These are phyloP conservation scores for Laticauda laticaudata DNA, from an alignment of 2,113 vertebrate species.

Conservation along the genomic window DNA sequence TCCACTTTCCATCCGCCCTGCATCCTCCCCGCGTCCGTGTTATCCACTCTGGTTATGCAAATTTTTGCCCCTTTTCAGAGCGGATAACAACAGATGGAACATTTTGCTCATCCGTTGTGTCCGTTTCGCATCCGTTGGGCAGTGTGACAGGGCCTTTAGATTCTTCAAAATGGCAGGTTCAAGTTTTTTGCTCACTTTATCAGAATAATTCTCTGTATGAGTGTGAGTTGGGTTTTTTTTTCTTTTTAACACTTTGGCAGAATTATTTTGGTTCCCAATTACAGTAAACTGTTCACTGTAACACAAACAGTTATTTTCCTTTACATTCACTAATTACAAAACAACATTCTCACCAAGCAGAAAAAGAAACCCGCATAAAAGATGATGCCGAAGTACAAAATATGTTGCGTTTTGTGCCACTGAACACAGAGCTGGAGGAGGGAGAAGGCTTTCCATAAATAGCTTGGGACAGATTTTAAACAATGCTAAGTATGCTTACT, in stretches of 20 bases:
- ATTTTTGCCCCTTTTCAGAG: no score
- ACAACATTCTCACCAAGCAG: not conserved
- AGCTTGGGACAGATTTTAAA: conserved; percentile 36
- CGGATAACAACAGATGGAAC: no score
- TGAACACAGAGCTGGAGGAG: not conserved
- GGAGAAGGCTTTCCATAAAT: not conserved
- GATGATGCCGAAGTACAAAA: not conserved
- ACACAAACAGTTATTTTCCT: not conserved
- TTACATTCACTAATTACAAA: not conserved
- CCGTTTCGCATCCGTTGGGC: no score
- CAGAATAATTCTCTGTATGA: not conserved
- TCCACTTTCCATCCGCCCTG: no score
- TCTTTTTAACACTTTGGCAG: not conserved
- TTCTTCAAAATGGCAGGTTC: not conserved
- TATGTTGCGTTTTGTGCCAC: not conserved
- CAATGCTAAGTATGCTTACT: not conserved
- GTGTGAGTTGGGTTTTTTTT: not conserved
- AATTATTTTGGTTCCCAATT: not conserved
- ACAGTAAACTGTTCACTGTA: not conserved
- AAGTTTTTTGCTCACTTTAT: not conserved
- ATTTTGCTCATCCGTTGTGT: no score
- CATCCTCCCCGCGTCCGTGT: no score
- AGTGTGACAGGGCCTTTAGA: no score
- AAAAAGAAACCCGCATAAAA: not conserved
- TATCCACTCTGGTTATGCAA: no score